Conservation (phyloP, 2,113 vertebrate genomes). For the Rhagologus leucostigma region DNA sequence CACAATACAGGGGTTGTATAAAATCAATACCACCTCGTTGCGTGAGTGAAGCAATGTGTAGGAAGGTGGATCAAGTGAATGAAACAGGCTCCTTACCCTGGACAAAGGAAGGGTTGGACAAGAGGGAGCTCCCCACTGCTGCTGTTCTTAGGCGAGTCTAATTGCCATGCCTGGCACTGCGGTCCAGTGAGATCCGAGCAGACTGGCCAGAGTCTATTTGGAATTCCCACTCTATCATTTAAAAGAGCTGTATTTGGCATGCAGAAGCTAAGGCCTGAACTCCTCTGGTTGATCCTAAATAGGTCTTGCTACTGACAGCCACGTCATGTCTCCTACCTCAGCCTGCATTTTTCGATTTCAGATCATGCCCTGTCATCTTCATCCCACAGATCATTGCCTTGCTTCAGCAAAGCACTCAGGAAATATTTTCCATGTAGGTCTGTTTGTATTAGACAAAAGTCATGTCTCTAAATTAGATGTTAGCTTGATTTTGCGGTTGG, state of each 20-base stretch:
- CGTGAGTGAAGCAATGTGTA: neutral
- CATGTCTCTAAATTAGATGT: neutral
- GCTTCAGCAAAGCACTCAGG: neutral
- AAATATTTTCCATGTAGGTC: neutral
- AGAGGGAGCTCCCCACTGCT: neutral
- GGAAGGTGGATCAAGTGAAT: neutral
- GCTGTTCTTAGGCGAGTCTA: neutral
- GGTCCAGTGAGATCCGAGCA: slow-evolving; percentile 3
- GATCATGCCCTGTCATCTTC: slow-evolving; percentile 41
- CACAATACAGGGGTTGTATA: rapidly evolving
- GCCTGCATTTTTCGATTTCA: slow-evolving; percentile 4
- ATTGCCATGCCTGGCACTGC: neutral
- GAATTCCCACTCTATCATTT: slow-evolving; percentile 69
- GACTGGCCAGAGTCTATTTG: slow-evolving; percentile 18
- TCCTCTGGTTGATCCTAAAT: slow-evolving; percentile 41
- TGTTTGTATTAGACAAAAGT: neutral
- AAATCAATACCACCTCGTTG: neutral
- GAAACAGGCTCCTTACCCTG: neutral
- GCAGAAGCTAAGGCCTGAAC: neutral
- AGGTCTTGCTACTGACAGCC: slow-evolving; percentile 37
- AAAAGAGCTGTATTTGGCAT: slow-evolving; percentile 50
- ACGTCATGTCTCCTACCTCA: slow-evolving; percentile 19
- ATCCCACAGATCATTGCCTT: slow-evolving; percentile 10
- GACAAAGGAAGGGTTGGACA: slow-evolving; percentile 18
- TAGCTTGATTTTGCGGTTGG: neutral